Evolutionary conservation across 2,113 vertebrate genomes (phyloP), one percentile per base, ranked within the genome.

Genomic region (Urocynchramus pylzowi): DNA sequence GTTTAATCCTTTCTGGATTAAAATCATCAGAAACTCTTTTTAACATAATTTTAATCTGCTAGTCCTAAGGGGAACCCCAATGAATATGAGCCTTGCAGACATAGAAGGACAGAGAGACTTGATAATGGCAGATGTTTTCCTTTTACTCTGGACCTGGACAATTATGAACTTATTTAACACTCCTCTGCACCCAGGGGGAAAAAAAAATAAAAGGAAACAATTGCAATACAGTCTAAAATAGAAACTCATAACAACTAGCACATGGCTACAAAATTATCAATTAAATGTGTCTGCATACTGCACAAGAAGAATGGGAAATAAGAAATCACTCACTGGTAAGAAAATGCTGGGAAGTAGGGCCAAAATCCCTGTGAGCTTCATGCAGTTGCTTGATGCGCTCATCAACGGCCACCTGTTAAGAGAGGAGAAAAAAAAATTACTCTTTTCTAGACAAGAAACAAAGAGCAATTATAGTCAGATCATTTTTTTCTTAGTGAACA

Each of bases 321-420:
- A 77, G 35, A 92, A 95, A 91, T 19, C 69, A 98, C 99, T 99
- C 97, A 99, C 99, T 98, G 60, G 98, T 99, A 93, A 99, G 97
- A 91, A 99, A 98, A 93, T 98, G 98, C 96, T 99, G 99, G 76
- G 99, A 98, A 49, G 98, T 98, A 10, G 98, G 98, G 74, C 98
- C 98, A 95, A 99, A 99, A 96, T 99, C 99, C 85, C 98, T 98
- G 84, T 99, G 98, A 97, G 99, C 99, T 84, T 99, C 99, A 2
- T 98, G 99, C 97, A 99, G 98, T 96, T 99, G 99, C 95, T 98
- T 98, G 94, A 99, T 98, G 85, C 99, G 98, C 57, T 99, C 99
- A 82, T 98, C 98, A 93, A 99, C 97, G 4, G 98, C 99, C 84
- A 99, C 98, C 99, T 99, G 97, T 87, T 88, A 97, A 73, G 84